These are phyloP conservation scores for Sphaeridia pumilis DNA, from an alignment of 2,888 invertebrate species.

Conservation along the genomic window DNA sequence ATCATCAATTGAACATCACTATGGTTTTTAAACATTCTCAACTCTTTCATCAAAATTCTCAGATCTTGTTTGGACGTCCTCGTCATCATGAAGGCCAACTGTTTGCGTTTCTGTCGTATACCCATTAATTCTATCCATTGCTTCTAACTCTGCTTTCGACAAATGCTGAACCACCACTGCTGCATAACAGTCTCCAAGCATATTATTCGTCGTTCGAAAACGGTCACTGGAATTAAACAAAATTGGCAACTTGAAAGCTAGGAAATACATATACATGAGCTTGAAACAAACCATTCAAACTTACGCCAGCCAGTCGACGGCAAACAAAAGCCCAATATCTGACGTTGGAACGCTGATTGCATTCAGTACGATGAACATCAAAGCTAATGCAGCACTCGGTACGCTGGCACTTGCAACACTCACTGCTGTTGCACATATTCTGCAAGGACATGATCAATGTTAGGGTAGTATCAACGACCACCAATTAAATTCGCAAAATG, in stretches of 20 bases:
- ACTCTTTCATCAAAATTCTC: neutral
- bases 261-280: neutral
- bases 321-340: constrained; percentile 70
- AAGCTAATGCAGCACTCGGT: constrained; percentile 71
- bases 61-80: neutral
- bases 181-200: constrained; percentile 76
- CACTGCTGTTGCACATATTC: constrained; percentile 72
- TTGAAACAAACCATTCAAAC: constrained; percentile 42
- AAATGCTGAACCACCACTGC: constrained; percentile 73
- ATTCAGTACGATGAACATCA: constrained; percentile 66
- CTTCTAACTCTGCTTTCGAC: constrained; percentile 69
- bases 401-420: constrained; percentile 79
- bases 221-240: no score
- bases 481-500: neutral
- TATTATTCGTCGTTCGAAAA: constrained; percentile 74
- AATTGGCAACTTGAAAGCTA: neutral
- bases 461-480: neutral
- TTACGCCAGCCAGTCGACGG: constrained; percentile 85
- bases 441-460: no score
- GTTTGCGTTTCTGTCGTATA: neutral
- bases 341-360: constrained; percentile 73
- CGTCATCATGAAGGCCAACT: neutral
- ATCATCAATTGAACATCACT: no score
- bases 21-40: no score
- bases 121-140: constrained; percentile 37